Conservation (phyloP, 1,140 invertebrate species). For the Atopsyche davidsoni region DNA sequence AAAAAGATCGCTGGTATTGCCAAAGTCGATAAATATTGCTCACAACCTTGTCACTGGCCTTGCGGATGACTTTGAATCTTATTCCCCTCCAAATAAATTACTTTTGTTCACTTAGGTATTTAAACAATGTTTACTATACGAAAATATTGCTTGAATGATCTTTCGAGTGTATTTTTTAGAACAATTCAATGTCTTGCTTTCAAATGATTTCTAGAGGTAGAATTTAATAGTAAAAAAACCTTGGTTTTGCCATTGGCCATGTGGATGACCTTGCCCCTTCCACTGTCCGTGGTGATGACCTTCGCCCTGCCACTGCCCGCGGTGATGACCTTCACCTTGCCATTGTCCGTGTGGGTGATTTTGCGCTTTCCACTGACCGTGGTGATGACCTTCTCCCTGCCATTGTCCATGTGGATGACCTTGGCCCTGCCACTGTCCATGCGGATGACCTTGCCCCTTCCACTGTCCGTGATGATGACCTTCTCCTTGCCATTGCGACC, state of each 20-base stretch:
- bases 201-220: no score
- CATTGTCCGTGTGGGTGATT: neutral
- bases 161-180: no score
- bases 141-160: no score
- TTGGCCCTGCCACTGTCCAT: neutral
- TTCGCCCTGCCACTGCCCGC: conserved; percentile 5
- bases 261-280: neutral
- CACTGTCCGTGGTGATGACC: neutral
- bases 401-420: neutral
- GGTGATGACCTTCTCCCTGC: neutral
- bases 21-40: no score
- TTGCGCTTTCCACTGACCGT: neutral
- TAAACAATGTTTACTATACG: no score
- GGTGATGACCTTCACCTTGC: neutral
- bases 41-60: no score
- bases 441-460: neutral
- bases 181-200: no score
- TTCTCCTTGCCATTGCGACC: conserved; percentile 10
- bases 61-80: no score
- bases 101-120: no score
- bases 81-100: no score
- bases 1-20: no score
- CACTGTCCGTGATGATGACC: neutral
- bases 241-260: neutral
- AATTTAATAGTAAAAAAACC: no score